phyloP scores from a whole-genome alignment of 2,888 invertebrate species.

The Adineta ricciae region DNA sequence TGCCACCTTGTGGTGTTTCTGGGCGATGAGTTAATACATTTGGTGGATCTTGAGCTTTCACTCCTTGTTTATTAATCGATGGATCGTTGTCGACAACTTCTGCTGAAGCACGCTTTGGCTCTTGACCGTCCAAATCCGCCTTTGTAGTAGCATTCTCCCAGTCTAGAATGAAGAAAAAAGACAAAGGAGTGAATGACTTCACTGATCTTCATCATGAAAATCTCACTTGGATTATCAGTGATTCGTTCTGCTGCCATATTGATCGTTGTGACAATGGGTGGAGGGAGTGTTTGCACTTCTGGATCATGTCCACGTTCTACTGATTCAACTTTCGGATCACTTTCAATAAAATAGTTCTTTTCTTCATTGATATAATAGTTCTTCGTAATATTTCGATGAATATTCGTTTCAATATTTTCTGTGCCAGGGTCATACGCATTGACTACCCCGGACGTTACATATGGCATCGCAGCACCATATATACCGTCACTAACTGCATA shows the following conservation, averaged over 20 bases:
- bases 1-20: background rate
- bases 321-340: background rate
- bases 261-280: background rate
- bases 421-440: background rate
- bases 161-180: background rate
- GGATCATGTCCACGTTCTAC: background rate
- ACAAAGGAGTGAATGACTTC: no score
- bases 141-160: background rate
- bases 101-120: background rate
- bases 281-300: background rate
- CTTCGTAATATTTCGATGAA: background rate
- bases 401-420: background rate
- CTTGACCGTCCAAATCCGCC: background rate
- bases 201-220: no score
- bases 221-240: background rate
- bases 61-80: background rate
- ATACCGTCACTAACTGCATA: background rate
- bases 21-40: background rate
- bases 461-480: background rate
- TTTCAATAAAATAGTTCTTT: background rate
- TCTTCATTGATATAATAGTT: conserved; percentile 13
- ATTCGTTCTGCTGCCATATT: conserved; percentile 14
- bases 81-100: background rate
- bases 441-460: background rate
- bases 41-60: background rate